phyloP scores from a whole-genome alignment of 2,888 invertebrate species.

The Linnaemya tessellans region DNA sequence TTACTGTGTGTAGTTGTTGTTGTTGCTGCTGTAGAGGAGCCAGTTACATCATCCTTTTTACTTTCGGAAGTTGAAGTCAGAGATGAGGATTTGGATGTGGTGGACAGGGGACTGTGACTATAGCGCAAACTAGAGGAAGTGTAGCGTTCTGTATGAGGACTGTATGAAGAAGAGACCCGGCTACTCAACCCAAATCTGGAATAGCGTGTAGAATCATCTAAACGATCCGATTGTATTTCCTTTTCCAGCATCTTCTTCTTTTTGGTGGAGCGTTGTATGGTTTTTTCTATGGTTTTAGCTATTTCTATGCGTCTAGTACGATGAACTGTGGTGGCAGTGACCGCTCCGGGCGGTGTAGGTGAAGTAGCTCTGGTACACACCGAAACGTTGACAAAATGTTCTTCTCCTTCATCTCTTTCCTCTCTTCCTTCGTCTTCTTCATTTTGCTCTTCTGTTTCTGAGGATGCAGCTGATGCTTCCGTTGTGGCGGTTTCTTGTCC shows the following conservation, averaged over 20 bases:
- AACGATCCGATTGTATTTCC: slow-evolving; percentile 89
- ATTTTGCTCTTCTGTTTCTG: slow-evolving; percentile 69
- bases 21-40: slow-evolving; percentile 56
- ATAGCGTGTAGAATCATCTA: slow-evolving; percentile 88
- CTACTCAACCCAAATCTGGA: slow-evolving; percentile 87
- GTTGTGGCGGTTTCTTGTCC: neutral
- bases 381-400: slow-evolving; percentile 84
- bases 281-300: slow-evolving; percentile 89
- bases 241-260: slow-evolving; percentile 87
- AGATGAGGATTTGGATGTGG: slow-evolving; percentile 71
- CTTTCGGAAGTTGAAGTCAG: slow-evolving; percentile 69
- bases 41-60: slow-evolving; percentile 59
- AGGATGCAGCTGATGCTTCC: slow-evolving; percentile 12
- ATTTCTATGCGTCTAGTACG: slow-evolving; percentile 88
- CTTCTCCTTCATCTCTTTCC: slow-evolving; percentile 53
- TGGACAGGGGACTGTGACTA: slow-evolving; percentile 78
- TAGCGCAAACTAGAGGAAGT: slow-evolving; percentile 77
- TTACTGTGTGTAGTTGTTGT: slow-evolving; percentile 34
- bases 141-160: slow-evolving; percentile 82
- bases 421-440: slow-evolving; percentile 52
- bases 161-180: slow-evolving; percentile 83
- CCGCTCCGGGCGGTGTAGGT: slow-evolving; percentile 86
- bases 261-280: slow-evolving; percentile 85
- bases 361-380: slow-evolving; percentile 91
- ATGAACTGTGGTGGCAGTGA: slow-evolving; percentile 84